Evolutionary conservation across 1,140 invertebrate species (phyloP), one percentile per base, ranked within the genome.

Genomic region (Ctenoplectra terminalis): DNA sequence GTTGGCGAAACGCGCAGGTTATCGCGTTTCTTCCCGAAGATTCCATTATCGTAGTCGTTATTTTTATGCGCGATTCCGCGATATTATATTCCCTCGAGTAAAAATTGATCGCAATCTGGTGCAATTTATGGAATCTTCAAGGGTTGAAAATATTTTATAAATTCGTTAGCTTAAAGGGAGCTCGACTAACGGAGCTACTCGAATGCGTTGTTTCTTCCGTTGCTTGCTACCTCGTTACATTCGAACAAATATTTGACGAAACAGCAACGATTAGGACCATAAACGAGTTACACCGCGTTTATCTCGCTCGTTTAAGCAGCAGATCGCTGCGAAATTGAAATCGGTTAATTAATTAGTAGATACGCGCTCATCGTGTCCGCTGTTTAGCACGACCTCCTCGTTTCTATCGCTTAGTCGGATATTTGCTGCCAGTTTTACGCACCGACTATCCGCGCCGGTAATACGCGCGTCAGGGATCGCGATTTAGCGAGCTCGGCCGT

Each of bases 291-390:
- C 29, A 20, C 1, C 34, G 7, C 20, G 34, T 26, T 46, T 11
- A 66, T 20, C 15, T 2, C 17, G 23, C n/a, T 0, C 8, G 9
- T 15, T 29, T 60, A 67, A 67, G 64, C 46, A 46, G 11, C 40
- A 71, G 26, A 34, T 29, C 20, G 31, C 17, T 50, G 52, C 46
- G 46, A 60, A 69, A 40, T 37, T 50, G 50, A 20, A 79, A 83
- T 76, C 31, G 60, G 71, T 46, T 76, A 86, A 86, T 86, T 80
- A 86, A 83, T 86, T 75, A 83, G 29, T 48, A n/a, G 34, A 31
- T 26, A 40, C 23, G 31, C 34, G 37, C 13, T 9, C n/a, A 23
- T 31, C 43, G 9, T 46, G 48, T 26, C n/a, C 29, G 58, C 17
- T 63, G 69, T 79, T 64, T 40, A n/a, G 15, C 67, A 3, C 60